Conservation (phyloP, 2,888 invertebrate species). For the Teinopalpus imperialis region DNA sequence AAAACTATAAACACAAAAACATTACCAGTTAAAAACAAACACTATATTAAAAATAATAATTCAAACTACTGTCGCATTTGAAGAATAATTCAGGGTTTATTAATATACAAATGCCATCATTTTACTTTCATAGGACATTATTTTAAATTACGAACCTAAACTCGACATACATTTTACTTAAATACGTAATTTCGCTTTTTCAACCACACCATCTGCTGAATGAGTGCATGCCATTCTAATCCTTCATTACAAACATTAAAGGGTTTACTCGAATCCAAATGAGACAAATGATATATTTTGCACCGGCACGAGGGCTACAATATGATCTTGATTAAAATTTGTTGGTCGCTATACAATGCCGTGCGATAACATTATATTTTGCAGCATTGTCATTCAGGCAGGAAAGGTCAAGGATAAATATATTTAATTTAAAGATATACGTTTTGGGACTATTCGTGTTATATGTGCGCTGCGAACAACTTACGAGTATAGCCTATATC, state of each 20-base stretch:
- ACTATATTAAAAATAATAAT: too few relatives aligned
- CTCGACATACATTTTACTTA: constrained; percentile 12
- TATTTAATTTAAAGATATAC: too few relatives aligned
- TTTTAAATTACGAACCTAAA: constrained; percentile 7
- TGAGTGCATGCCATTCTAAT: constrained; percentile 4
- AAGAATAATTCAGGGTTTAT: neutral
- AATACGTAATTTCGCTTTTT: neutral
- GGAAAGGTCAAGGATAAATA: constrained; percentile 14
- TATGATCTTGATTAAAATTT: constrained; percentile 26
- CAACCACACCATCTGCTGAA: neutral
- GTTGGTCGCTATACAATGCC: constrained; percentile 14
- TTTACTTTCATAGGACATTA: constrained; percentile 9
- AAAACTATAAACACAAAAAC: too few relatives aligned
- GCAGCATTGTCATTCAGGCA: neutral
- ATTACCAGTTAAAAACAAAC: too few relatives aligned
- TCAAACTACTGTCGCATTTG: neutral
- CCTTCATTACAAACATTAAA: constrained; percentile 12
- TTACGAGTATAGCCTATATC: too few relatives aligned
- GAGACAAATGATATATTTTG: constrained; percentile 9
- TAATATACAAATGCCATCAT: neutral
- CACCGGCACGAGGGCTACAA: neutral
- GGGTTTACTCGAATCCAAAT: neutral
- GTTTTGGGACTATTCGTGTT: too few relatives aligned
- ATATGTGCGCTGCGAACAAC: too few relatives aligned
- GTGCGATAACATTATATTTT: neutral